Evolutionary conservation across 2,797 vertebrate species (phyloP).

Genomic region (Rhynchotus rufescens): DNA sequence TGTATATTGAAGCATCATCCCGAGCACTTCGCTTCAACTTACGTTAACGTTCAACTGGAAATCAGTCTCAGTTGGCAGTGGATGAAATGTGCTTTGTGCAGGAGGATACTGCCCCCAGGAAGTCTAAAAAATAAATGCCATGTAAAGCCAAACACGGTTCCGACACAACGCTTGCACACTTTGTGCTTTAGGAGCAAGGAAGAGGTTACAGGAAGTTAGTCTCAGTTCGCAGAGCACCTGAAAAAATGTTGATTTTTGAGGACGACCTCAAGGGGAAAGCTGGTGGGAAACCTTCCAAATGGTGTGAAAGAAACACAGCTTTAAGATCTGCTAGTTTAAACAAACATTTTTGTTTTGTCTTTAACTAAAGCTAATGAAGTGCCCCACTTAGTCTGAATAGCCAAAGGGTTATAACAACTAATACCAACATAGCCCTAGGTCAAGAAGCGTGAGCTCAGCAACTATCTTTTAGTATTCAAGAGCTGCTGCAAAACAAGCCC

Average conservation of each 20-base stretch:
- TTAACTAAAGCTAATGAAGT: slow-evolving; percentile 69
- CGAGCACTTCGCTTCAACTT: background rate
- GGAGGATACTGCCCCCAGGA: slow-evolving; percentile 22
- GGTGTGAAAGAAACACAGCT: slow-evolving; percentile 52
- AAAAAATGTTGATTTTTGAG: slow-evolving; percentile 62
- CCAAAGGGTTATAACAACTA: slow-evolving; percentile 71
- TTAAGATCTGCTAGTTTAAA: slow-evolving; percentile 66
- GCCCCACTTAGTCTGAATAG: slow-evolving; percentile 55
- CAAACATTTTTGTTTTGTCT: slow-evolving; percentile 71
- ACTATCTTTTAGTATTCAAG: slow-evolving; percentile 57
- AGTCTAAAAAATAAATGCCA: slow-evolving; percentile 2
- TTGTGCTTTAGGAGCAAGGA: background rate
- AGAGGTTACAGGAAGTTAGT: background rate
- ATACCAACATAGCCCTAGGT: slow-evolving; percentile 69
- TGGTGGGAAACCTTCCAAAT: slow-evolving; percentile 61
- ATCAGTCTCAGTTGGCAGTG: background rate
- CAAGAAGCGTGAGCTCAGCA: slow-evolving; percentile 46
- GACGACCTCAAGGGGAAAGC: slow-evolving; percentile 42
- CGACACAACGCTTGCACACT: rapidly evolving
- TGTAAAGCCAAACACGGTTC: background rate
- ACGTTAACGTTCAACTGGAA: background rate
- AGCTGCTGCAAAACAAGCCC: slow-evolving; percentile 46
- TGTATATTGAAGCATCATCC: background rate
- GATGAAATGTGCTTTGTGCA: background rate
- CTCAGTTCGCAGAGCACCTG: slow-evolving; percentile 31